phyloP scores from a whole-genome alignment of 2,113 vertebrate genomes.

The Glareola pratincola region DNA sequence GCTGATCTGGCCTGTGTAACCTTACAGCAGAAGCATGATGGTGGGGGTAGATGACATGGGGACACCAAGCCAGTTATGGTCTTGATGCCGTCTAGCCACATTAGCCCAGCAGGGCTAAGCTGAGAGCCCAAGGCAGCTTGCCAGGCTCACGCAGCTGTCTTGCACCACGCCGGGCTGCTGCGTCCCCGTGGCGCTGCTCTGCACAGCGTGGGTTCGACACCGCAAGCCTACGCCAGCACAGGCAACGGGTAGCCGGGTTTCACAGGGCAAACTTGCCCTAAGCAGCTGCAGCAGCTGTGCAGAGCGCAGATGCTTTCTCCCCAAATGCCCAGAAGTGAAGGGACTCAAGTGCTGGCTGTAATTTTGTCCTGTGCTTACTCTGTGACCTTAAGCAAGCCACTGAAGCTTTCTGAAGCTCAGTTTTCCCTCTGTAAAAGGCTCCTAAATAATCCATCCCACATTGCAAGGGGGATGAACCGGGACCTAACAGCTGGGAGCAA shows the following conservation, averaged over 20 bases:
- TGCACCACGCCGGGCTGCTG: background rate
- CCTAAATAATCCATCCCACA: background rate
- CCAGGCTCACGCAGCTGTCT: background rate
- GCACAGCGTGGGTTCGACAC: background rate
- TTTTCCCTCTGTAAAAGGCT: background rate
- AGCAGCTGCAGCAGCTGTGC: conserved; percentile 26
- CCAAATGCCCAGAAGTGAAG: background rate
- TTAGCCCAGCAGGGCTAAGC: background rate
- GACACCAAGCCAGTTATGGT: background rate
- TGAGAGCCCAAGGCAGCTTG: background rate
- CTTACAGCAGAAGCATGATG: background rate
- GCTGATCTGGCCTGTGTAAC: background rate
- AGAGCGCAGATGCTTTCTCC: background rate
- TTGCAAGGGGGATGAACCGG: background rate
- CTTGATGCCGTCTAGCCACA: background rate
- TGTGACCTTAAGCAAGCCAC: background rate
- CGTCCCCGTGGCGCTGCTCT: background rate
- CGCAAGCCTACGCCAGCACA: background rate
- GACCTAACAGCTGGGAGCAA: background rate
- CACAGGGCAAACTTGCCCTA: background rate
- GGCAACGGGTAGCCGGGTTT: background rate
- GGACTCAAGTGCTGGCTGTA: background rate
- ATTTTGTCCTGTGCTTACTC: background rate
- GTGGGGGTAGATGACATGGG: background rate
- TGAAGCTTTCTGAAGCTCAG: background rate